Conservation (phyloP, 1,140 invertebrate species). For the Drosophila teissieri region DNA sequence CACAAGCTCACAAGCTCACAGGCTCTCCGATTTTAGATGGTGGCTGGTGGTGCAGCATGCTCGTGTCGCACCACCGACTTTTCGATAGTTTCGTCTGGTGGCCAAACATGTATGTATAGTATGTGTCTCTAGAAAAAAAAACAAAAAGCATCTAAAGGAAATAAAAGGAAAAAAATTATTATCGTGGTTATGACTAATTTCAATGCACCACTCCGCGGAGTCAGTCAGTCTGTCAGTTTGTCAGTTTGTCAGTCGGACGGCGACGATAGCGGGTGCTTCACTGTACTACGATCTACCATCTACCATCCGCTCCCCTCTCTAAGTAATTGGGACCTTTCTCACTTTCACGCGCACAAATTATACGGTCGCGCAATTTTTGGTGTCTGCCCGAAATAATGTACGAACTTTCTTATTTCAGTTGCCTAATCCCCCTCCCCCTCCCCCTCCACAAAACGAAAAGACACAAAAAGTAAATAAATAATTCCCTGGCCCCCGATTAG, state of each 20-base stretch:
- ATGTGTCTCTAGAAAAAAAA: not conserved
- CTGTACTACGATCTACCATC: no score
- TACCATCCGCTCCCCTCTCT: constrained; percentile 2
- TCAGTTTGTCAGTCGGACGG: constrained; percentile 13
- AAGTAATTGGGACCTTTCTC: constrained; percentile 81
- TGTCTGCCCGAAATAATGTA: constrained; percentile 79
- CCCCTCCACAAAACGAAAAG: not conserved
- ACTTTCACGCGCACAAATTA: constrained; percentile 83
- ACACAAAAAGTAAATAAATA: no score
- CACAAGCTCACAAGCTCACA: constrained; percentile 59
- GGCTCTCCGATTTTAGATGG: constrained; percentile 22
- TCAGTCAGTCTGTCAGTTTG: constrained; percentile 11
- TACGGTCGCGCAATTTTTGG: constrained; percentile 68
- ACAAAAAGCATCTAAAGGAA: not conserved
- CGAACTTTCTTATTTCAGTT: constrained; percentile 75
- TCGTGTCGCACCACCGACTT: constrained; percentile 37
- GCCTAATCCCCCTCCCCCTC: constrained; percentile 7
- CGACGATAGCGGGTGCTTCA: constrained; percentile 30
- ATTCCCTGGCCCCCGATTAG: not conserved
- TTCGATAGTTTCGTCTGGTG: not conserved
- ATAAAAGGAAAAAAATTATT: constrained; percentile 40
- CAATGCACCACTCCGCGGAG: constrained; percentile 39
- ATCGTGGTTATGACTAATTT: constrained; percentile 83
- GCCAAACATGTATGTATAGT: not conserved
- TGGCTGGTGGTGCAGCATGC: constrained; percentile 42